Base-by-base conservation (phyloP, 2,888 invertebrate genomes). In the Neocrepidodera transversa region DNA sequence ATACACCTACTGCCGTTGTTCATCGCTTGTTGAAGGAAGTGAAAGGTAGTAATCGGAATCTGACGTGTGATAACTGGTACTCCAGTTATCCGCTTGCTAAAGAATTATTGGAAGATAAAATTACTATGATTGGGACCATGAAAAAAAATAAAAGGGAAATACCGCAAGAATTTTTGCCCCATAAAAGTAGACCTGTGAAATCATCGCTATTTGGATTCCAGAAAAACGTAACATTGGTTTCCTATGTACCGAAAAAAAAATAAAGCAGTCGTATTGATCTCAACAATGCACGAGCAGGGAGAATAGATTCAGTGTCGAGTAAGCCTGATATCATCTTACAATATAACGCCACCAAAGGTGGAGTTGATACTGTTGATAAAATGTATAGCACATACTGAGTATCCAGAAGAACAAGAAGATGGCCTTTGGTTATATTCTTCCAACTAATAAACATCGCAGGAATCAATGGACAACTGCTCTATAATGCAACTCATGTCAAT, bases 361-460 rank as follows among this genome's bases (percentile, higher is more conserved):
- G 32, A 47, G 43, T 43, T 32, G 17, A 32, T n/a, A 18, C 18
- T 7, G 18, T 20, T 7, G 48, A 48, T n/a, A 18, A 48, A 48
- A 48, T 48, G 48, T 48, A 18, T 18, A 14, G 32, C 18, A 18
- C 48, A 17, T 48, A 48, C 18, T 36, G 13, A 5, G 14, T 36
- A 36, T 11, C 35, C 4, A 30, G 30, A 48, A 30, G 30, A 17
- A 48, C 42, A 48, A 49, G 35, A 14, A 13, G 35, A 14, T 36
- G 35, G 35, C 14, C 67, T 64, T 47, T 71, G 36, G 59, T 50
- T 35, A 42, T 69, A 42, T 68, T 71, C 57, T 71, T 63, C 52
- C 58, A 60, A 30, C 43, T 69, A 18, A 14, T 70, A n/a, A 64
- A 71, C 47, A 64, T 70, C 40, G 62, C 68, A 13, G 67, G 63